phyloP scores from a whole-genome alignment of 2,797 vertebrate species.

The Gymnothorax javanicus region DNA sequence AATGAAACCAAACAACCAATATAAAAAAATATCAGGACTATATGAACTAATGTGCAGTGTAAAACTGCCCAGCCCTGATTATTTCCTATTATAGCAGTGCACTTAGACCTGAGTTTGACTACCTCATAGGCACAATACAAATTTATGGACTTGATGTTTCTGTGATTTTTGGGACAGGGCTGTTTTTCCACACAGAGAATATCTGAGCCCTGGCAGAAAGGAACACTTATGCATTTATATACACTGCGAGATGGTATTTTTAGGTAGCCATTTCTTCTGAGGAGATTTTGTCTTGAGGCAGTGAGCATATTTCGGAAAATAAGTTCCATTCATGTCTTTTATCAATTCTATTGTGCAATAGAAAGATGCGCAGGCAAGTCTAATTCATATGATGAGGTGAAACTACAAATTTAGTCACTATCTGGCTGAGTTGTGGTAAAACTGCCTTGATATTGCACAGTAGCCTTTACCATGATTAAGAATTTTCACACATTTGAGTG shows the following conservation, averaged over 20 bases:
- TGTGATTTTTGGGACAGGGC: not conserved
- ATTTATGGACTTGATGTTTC: constrained; percentile 9
- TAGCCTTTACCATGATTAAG: constrained; percentile 24
- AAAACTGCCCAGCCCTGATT: constrained; percentile 1
- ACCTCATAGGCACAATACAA: not conserved
- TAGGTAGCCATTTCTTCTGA: not conserved
- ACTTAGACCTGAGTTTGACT: constrained; percentile 8
- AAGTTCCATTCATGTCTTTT: not conserved
- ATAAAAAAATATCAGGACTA: not conserved
- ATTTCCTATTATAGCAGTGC: constrained; percentile 2
- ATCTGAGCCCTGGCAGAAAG: not conserved
- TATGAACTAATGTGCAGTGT: not conserved
- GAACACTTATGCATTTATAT: not conserved
- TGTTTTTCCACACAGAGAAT: not conserved
- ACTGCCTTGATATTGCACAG: constrained; percentile 33
- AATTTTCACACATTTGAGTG: not conserved
- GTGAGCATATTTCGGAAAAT: not conserved
- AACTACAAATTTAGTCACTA: not conserved
- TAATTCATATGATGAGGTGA: not conserved
- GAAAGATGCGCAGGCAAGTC: not conserved
- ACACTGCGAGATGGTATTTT: not conserved
- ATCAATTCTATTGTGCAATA: not conserved
- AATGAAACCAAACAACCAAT: not conserved
- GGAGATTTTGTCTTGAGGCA: not conserved
- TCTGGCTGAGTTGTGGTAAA: not conserved